phyloP scores from a whole-genome alignment of 2,113 vertebrate genomes.

The Pangasianodon hypophthalmus region DNA sequence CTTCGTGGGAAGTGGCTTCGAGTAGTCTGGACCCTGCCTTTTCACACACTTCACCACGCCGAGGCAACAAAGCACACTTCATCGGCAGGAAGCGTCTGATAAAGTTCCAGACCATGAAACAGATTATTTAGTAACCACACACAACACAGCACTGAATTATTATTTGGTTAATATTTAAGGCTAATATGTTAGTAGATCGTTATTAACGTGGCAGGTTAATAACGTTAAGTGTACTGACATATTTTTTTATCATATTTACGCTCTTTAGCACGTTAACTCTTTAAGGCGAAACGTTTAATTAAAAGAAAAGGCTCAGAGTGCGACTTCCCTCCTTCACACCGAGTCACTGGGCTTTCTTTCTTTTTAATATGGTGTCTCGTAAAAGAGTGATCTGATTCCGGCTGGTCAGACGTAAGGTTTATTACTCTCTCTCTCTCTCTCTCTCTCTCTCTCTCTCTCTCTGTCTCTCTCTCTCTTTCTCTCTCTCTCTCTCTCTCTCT shows the following conservation, averaged over 20 bases:
- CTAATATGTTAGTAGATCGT: not conserved
- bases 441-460: not conserved
- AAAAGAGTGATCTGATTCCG: not conserved
- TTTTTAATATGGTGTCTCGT: not conserved
- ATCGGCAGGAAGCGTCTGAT: not conserved
- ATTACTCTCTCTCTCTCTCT: not conserved
- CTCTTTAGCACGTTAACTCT: not conserved
- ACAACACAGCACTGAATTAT: not conserved
- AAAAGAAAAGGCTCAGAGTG: not conserved
- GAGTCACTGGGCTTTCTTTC: not conserved
- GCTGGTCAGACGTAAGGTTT: not conserved
- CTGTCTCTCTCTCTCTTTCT: not conserved
- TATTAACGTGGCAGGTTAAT: not conserved
- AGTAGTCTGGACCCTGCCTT: conserved; percentile 39
- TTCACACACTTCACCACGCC: conserved; percentile 20
- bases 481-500: conserved; percentile 3
- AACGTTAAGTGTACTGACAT: not conserved
- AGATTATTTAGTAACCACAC: not conserved
- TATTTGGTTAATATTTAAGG: not conserved
- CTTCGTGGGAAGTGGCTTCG: conserved; percentile 33
- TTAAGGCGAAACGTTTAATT: not conserved
- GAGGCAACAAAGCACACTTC: not conserved
- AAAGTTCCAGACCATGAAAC: conserved; percentile 4
- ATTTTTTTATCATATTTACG: not conserved
- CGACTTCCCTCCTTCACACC: not conserved